These are phyloP conservation scores for Blomia tropicalis DNA, from an alignment of 2,888 invertebrate genomes.

Conservation along the genomic window DNA sequence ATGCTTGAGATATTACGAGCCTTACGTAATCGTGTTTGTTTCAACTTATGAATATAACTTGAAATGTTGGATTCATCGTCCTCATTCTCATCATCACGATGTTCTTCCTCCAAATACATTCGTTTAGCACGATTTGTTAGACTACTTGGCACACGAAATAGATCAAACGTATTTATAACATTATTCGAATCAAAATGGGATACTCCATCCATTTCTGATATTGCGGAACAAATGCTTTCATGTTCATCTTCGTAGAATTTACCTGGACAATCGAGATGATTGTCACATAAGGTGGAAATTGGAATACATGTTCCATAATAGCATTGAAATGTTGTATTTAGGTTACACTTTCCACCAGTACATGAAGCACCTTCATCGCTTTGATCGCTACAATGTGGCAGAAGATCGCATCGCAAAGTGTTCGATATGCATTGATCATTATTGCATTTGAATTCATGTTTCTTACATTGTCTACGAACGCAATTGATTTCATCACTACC, in stretches of 20 bases:
- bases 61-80: not conserved
- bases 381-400: slow-evolving; percentile 32
- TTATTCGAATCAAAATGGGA: not conserved
- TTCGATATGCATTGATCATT: slow-evolving; percentile 35
- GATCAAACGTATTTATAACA: not conserved
- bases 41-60: not conserved
- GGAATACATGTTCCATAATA: slow-evolving; percentile 33
- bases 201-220: not conserved
- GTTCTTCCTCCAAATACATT: not conserved
- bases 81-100: not conserved
- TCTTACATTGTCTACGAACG: slow-evolving; percentile 32
- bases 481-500: slow-evolving; percentile 37
- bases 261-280: slow-evolving; percentile 32
- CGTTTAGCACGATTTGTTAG: not conserved
- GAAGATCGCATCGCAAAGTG: slow-evolving; percentile 33
- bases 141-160: not conserved
- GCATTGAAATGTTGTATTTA: slow-evolving; percentile 32
- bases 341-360: slow-evolving; percentile 28
- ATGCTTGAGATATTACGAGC: not conserved
- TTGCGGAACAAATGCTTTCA: slow-evolving; percentile 26
- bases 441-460: slow-evolving; percentile 32
- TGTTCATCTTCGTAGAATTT: slow-evolving; percentile 33
- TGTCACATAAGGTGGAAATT: slow-evolving; percentile 31
- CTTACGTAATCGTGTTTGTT: not conserved
- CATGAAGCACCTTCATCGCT: slow-evolving; percentile 24